These are phyloP conservation scores for Plumapathes pennacea DNA, from an alignment of 92 coral and sea anemone genomes.

Conservation along the genomic window DNA sequence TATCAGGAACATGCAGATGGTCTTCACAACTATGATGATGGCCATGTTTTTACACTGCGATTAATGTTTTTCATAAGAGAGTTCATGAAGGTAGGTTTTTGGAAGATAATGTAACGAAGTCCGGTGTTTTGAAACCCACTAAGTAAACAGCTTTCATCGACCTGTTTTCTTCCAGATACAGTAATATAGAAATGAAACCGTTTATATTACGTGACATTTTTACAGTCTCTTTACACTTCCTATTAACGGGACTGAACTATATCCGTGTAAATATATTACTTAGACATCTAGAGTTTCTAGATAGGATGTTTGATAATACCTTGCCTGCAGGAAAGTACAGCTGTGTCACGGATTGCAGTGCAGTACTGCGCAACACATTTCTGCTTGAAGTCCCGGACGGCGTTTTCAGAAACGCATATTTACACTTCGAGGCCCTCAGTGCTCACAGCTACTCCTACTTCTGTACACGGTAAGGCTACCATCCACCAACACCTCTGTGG, in stretches of 20 bases:
- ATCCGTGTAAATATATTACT: too few species aligned
- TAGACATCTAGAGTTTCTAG: too few species aligned
- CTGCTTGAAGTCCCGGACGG: slow-evolving; percentile 3
- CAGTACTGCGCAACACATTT: slow-evolving; percentile 9
- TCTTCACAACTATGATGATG: slow-evolving; percentile 38
- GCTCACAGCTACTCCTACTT: slow-evolving; percentile 33
- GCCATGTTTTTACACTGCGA: slow-evolving; percentile 21
- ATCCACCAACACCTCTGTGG: slow-evolving; percentile 50
- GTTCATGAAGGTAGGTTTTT: slow-evolving; percentile 28
- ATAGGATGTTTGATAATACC: neutral
- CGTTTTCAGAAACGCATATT: slow-evolving; percentile 41
- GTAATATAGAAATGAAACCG: too few species aligned
- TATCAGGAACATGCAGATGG: slow-evolving; percentile 46
- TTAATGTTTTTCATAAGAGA: slow-evolving; percentile 27
- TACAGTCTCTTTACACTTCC: too few species aligned
- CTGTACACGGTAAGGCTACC: slow-evolving; percentile 38
- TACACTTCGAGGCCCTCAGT: slow-evolving; percentile 53
- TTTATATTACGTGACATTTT: too few species aligned
- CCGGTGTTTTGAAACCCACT: too few species aligned
- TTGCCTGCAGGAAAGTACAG: slow-evolving; percentile 27
- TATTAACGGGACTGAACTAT: too few species aligned
- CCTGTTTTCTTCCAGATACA: too few species aligned
- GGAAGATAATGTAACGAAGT: too few species aligned
- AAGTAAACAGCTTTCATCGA: too few species aligned
- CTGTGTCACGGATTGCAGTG: slow-evolving; percentile 10